Base-by-base conservation (phyloP, 2,113 vertebrate species). In the Rhea pennata region DNA sequence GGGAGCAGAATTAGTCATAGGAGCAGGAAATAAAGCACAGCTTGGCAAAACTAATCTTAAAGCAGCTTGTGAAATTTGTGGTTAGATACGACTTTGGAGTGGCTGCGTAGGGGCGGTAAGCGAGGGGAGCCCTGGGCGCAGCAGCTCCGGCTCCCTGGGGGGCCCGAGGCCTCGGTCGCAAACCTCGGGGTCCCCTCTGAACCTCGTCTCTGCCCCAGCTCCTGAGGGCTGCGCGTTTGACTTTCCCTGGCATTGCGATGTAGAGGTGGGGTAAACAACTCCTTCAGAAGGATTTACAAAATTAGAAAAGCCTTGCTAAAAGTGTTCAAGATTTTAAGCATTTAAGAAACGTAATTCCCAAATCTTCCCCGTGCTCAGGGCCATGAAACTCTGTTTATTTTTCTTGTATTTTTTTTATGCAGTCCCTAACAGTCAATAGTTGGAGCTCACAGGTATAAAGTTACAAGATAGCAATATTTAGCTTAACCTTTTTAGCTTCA, bases 1-100 rank as follows among this genome's bases (percentile, higher is more conserved):
- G 59, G 1, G 1, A 19, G 22, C 16, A 58, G 33, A n/a, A 42
- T 8, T 4, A 3, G 31, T 9, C 12, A 15, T 0, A 40, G 29
- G 44, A 58, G 46, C 33, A n/a, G 74, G 42, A 82, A 76, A 72
- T 26, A 15, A 67, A 64, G 17, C 36, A 39, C 16, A 64, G 51
- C 74, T 29, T 16, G 19, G 15, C 42, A 64, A 53, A 78, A 81
- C 9, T 2, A 9, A 36, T 22, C 50, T 70, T 24, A 33, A 26
- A 82, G 0, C 27, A 53, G 29, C 10, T 5, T 26, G 31, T 56
- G 65, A 46, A 39, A n/a, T 44, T 44, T 44, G 42, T 44, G 42
- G 11, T 3, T 4, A 44, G 36, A 20, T 24, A 15, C n/a, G 46
- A 6, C 5, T 44, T 31, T 44, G 46, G 9, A 31, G 24, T 9